Percentiles rank a stretch among this genome's conserved stretches.
These are phyloP conservation scores for Rhineura floridana DNA, from an alignment of 2,113 vertebrate species.

Conservation along the genomic window DNA sequence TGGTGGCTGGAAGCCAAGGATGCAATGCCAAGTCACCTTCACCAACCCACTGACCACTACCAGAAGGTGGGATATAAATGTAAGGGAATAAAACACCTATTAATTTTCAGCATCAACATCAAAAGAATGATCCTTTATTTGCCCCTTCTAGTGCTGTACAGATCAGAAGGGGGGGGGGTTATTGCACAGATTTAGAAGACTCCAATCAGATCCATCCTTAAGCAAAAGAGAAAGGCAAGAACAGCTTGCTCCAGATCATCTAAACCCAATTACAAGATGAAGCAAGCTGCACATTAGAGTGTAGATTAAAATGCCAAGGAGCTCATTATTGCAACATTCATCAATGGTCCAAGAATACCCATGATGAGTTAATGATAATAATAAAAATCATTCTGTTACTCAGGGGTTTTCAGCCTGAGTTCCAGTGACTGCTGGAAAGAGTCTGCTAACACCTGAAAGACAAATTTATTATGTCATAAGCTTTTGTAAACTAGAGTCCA, in stretches of 20 bases:
- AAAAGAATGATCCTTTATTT: not conserved
- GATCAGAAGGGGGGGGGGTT: not conserved
- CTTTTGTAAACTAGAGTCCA: not conserved
- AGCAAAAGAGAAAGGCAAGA: not conserved
- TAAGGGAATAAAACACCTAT: not conserved
- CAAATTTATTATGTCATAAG: not conserved
- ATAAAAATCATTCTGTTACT: not conserved
- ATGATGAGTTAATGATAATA: not conserved
- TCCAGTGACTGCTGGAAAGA: not conserved
- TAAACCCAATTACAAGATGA: constrained; percentile 13
- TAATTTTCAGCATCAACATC: not conserved
- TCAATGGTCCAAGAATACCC: not conserved
- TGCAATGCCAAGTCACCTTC: no score
- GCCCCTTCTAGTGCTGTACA: not conserved
- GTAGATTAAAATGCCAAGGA: constrained; percentile 2
- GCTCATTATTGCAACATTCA: not conserved
- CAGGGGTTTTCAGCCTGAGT: not conserved
- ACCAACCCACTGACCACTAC: no score
- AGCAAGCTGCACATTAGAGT: not conserved
- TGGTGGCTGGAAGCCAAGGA: no score
- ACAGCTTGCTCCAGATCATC: not conserved
- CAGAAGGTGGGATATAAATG: no score
- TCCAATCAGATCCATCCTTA: not conserved
- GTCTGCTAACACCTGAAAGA: not conserved
- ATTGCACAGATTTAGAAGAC: not conserved